Conservation (phyloP, 2,113 vertebrate genomes). For the Anoura caudifer region DNA sequence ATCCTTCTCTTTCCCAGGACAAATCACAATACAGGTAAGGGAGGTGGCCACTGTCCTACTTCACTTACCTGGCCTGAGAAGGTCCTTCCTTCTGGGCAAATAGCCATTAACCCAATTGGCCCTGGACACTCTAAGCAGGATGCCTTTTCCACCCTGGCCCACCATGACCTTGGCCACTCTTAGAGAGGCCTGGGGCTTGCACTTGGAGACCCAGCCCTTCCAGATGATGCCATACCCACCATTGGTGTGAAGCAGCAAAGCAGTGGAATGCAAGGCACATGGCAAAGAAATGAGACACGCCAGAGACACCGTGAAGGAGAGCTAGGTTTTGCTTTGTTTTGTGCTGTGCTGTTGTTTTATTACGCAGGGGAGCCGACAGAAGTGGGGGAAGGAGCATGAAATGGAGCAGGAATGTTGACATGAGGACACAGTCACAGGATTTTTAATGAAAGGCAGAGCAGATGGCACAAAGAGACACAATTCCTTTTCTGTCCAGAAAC, state of each 20-base stretch:
- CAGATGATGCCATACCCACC: neutral
- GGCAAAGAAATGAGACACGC: slow-evolving; percentile 35
- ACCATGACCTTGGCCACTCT: neutral
- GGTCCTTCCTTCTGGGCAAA: neutral
- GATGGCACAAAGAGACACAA: neutral
- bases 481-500: neutral
- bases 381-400: neutral
- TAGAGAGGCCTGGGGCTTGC: neutral
- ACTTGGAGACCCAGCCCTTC: neutral
- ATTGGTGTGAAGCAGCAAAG: neutral
- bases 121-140: neutral
- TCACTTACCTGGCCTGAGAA: slow-evolving; percentile 31
- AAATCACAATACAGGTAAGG: neutral
- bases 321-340: neutral
- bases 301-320: slow-evolving; percentile 28
- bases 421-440: neutral
- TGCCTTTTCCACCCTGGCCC: neutral
- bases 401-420: neutral
- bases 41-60: no score
- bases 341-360: slow-evolving; percentile 70
- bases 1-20: neutral
- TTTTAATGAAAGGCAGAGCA: slow-evolving; percentile 5
- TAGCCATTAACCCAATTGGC: neutral
- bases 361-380: slow-evolving; percentile 2
- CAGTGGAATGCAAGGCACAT: neutral